These are phyloP conservation scores for Ctenopoma multispine DNA, from an alignment of 2,797 vertebrate species.

Conservation along the genomic window DNA sequence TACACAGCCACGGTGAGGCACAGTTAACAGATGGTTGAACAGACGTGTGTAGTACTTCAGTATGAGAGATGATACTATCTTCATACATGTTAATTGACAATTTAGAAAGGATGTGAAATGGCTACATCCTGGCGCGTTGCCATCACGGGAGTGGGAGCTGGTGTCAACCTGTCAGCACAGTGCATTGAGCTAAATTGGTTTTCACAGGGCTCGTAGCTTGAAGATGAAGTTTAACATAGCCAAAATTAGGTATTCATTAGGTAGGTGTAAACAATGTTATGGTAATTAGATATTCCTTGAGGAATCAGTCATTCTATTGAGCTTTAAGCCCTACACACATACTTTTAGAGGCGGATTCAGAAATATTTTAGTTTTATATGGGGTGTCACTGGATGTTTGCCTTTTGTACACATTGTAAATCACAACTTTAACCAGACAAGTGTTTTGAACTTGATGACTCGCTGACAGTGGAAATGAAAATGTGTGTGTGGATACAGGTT, in stretches of 20 bases:
- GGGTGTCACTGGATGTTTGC: not conserved
- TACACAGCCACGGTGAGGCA: constrained; percentile 15
- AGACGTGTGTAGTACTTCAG: constrained; percentile 23
- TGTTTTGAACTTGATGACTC: constrained; percentile 18
- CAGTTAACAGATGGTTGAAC: constrained; percentile 58
- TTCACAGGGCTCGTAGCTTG: constrained; percentile 28
- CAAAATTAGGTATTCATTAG: constrained; percentile 32
- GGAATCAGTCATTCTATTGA: not conserved
- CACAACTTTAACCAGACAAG: not conserved
- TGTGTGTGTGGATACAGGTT: not conserved
- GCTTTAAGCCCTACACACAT: not conserved
- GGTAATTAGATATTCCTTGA: constrained; percentile 29
- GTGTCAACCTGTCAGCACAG: constrained; percentile 53
- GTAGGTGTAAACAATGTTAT: constrained; percentile 10
- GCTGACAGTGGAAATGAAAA: not conserved
- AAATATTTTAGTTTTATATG: not conserved
- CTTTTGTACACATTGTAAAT: not conserved
- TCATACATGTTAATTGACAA: constrained; percentile 64
- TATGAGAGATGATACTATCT: constrained; percentile 48
- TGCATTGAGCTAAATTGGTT: constrained; percentile 29
- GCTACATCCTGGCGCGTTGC: constrained; percentile 32
- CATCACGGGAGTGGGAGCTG: constrained; percentile 15
- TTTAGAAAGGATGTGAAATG: constrained; percentile 55
- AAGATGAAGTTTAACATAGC: constrained; percentile 7
- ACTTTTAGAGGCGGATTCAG: not conserved